Evolutionary conservation across 2,888 invertebrate genomes (phyloP).

Genomic region (Hyppa rectilinea): DNA sequence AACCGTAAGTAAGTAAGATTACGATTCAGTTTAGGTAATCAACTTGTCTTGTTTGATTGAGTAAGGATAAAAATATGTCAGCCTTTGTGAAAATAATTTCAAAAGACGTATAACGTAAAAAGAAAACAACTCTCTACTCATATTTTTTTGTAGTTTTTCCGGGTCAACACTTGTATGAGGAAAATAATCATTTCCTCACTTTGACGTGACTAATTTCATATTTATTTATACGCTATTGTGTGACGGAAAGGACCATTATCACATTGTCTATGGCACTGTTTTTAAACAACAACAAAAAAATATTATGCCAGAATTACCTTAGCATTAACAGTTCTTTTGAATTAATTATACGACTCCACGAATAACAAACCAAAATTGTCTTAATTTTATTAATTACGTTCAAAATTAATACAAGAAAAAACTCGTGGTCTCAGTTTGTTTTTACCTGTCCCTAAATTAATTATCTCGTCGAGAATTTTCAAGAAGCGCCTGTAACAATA

Average conservation of each 20-base stretch:
- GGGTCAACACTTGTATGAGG: slow-evolving; percentile 15
- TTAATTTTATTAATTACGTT: slow-evolving; percentile 1
- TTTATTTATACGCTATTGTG: slow-evolving; percentile 12
- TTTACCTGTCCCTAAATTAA: slow-evolving; percentile 28
- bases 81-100: neutral
- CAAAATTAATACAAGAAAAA: slow-evolving; percentile 28
- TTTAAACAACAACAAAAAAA: slow-evolving; percentile 1
- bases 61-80: slow-evolving; percentile 13
- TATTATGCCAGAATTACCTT: neutral
- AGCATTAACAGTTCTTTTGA: neutral
- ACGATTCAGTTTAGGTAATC: neutral
- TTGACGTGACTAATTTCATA: slow-evolving; percentile 7
- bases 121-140: slow-evolving; percentile 1
- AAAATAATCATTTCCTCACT: slow-evolving; percentile 16
- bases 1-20: neutral
- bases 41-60: slow-evolving; percentile 14
- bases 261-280: neutral
- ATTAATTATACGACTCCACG: neutral
- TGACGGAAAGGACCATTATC: neutral
- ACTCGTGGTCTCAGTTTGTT: slow-evolving; percentile 7
- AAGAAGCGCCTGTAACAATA: slow-evolving; percentile 17
- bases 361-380: slow-evolving; percentile 27
- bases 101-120: slow-evolving; percentile 14
- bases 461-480: slow-evolving; percentile 25
- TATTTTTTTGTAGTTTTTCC: slow-evolving; percentile 28